These are phyloP conservation scores for Imbricaverruca yamaguchii DNA, from an alignment of 2,888 invertebrate species.

Conservation along the genomic window DNA sequence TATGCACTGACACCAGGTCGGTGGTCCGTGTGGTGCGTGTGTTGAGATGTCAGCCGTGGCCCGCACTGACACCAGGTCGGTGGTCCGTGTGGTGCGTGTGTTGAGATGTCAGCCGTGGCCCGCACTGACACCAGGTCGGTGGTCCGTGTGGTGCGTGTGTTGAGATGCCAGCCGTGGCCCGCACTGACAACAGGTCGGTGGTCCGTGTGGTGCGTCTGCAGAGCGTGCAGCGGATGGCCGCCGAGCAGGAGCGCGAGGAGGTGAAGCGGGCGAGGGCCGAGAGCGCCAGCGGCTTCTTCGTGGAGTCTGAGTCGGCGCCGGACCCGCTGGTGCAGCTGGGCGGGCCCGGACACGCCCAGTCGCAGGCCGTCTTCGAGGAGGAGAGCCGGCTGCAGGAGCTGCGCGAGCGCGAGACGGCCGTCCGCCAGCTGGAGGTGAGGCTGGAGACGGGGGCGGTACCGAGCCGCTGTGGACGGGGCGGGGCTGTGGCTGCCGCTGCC, in stretches of 20 bases:
- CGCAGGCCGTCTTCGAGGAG: slow-evolving; percentile 62
- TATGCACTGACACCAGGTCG: no score
- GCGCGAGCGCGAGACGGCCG: slow-evolving; percentile 81
- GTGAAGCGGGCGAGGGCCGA: slow-evolving; percentile 50
- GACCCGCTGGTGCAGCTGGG: slow-evolving; percentile 51
- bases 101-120: no score
- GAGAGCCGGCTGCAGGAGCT: slow-evolving; percentile 74
- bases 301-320: slow-evolving; percentile 59
- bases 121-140: no score
- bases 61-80: no score
- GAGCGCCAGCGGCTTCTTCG: slow-evolving; percentile 31
- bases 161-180: no score
- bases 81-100: no score
- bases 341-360: slow-evolving; percentile 58
- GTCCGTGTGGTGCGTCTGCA: slow-evolving; percentile 22
- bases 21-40: no score
- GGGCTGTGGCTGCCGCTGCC: background rate
- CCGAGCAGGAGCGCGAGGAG: slow-evolving; percentile 84
- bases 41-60: no score
- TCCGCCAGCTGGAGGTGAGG: slow-evolving; percentile 77
- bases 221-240: slow-evolving; percentile 69
- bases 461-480: background rate
- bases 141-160: no score
- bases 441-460: background rate
- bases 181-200: no score